These are phyloP conservation scores for Sebastes alutus DNA, from an alignment of 2,797 vertebrate genomes.

Conservation along the genomic window DNA sequence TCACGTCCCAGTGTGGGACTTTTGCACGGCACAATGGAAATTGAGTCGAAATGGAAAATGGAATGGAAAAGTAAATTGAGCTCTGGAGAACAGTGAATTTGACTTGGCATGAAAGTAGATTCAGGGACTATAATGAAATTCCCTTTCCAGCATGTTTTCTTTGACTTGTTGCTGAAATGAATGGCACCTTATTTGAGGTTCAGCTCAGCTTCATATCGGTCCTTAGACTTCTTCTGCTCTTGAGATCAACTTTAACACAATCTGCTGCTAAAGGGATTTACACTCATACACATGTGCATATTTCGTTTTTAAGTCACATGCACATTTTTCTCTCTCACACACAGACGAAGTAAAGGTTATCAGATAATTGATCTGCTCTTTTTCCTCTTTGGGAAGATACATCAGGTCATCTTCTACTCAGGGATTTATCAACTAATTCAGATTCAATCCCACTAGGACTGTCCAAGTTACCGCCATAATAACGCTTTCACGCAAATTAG, in stretches of 20 bases:
- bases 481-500: no score
- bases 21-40: slow-evolving; percentile 8
- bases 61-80: slow-evolving; percentile 25
- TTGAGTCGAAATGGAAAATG: slow-evolving; percentile 29
- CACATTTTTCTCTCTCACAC: background rate
- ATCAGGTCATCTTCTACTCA: background rate
- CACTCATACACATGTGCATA: background rate
- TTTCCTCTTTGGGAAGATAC: background rate
- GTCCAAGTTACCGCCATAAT: background rate
- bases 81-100: slow-evolving; percentile 35
- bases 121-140: slow-evolving; percentile 23
- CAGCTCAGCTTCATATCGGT: background rate
- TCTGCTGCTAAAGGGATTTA: background rate
- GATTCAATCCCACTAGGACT: background rate
- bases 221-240: slow-evolving; percentile 11
- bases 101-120: slow-evolving; percentile 21
- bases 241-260: slow-evolving; percentile 2
- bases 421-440: slow-evolving; percentile 14
- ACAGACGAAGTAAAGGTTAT: background rate
- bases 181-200: slow-evolving; percentile 11
- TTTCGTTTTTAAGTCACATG: background rate
- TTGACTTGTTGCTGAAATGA: slow-evolving; percentile 35
- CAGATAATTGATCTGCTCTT: background rate
- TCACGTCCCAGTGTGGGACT: background rate
- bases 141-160: slow-evolving; percentile 24